Evolutionary conservation across 2,113 vertebrate species (phyloP).

Genomic region (Megaceryle maxima): DNA sequence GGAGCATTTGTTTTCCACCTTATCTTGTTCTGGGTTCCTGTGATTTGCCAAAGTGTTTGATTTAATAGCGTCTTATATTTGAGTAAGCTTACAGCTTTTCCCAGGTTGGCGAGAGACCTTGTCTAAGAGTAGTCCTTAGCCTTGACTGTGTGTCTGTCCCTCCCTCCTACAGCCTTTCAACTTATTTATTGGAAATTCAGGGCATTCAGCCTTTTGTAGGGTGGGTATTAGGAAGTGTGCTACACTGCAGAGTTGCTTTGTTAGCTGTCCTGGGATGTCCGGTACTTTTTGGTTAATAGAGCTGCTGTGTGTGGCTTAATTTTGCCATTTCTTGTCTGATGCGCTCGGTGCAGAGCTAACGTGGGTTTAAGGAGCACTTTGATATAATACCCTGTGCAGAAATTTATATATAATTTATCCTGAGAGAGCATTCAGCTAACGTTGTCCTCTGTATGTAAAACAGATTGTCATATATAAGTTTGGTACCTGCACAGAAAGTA

Average conservation of each 20-base stretch:
- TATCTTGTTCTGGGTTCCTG: background rate
- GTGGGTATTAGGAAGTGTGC: background rate
- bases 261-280: background rate
- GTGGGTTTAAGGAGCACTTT: background rate
- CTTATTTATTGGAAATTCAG: background rate
- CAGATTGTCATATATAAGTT: background rate
- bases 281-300: background rate
- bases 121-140: background rate
- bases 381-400: background rate
- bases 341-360: background rate
- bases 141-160: background rate
- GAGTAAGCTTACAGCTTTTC: background rate
- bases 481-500: slow-evolving; percentile 6
- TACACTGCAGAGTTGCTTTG: background rate
- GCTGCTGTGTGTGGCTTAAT: background rate
- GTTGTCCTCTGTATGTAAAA: background rate
- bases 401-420: background rate
- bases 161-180: background rate
- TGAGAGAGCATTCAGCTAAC: background rate
- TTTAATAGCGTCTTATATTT: accelerated
- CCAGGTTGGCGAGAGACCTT: background rate
- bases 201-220: background rate
- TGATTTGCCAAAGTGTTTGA: background rate
- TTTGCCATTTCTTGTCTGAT: background rate
- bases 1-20: background rate